Conservation (phyloP, 2,888 invertebrate species). For the Phrixothrix hirtus region DNA sequence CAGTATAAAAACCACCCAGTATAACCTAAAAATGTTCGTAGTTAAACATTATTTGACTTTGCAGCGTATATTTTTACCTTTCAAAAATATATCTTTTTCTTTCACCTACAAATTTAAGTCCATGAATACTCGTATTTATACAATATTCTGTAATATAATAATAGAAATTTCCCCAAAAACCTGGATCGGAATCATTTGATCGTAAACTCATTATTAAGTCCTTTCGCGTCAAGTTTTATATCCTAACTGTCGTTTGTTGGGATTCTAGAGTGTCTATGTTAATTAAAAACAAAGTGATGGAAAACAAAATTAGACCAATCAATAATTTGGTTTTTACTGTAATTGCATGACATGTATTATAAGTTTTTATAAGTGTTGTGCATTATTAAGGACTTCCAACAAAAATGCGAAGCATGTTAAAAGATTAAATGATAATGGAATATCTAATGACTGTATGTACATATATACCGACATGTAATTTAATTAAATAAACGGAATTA, state of each 20-base stretch:
- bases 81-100: constrained; percentile 49
- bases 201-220: constrained; percentile 6
- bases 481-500: no score
- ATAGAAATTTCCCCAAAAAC: not conserved
- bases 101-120: constrained; percentile 54
- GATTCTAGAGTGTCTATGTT: not conserved
- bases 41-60: no score
- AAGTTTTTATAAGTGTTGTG: no score
- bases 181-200: not conserved
- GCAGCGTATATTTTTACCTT: no score
- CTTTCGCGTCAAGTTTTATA: not conserved
- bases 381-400: no score
- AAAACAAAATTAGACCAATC: not conserved
- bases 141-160: constrained; percentile 41
- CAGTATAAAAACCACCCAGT: constrained; percentile 62
- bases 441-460: no score
- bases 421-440: no score
- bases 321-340: no score
- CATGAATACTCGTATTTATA: constrained; percentile 51
- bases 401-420: no score
- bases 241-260: not conserved
- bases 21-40: constrained; percentile 60
- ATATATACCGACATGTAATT: no score
- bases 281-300: not conserved
- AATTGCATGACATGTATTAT: no score